These are phyloP conservation scores for Elachura formosa DNA, from an alignment of 2,113 vertebrate species.

Conservation along the genomic window DNA sequence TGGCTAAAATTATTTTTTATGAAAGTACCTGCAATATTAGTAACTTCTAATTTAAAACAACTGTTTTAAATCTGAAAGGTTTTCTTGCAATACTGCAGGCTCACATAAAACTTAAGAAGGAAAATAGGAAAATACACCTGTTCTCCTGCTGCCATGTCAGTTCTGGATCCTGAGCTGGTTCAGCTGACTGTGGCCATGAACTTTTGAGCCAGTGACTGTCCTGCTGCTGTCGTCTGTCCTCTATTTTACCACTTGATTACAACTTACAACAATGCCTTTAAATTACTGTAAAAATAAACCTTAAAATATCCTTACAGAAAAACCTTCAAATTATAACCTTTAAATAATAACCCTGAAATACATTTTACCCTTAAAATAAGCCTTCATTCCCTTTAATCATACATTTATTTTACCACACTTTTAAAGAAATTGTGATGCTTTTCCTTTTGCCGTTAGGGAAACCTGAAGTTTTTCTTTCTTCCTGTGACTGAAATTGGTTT, in stretches of 20 bases:
- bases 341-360: neutral
- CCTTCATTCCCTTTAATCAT: neutral
- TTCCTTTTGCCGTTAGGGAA: neutral
- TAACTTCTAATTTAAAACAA: neutral
- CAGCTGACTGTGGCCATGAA: accelerated
- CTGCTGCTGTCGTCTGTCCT: neutral
- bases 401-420: neutral
- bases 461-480: neutral
- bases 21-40: neutral
- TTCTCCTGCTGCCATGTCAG: neutral
- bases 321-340: neutral
- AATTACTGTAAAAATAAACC: neutral
- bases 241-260: neutral
- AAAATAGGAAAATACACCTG: neutral
- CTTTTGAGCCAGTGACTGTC: neutral
- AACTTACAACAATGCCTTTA: neutral
- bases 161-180: neutral
- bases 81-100: neutral
- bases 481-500: neutral
- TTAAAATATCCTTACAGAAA: neutral
- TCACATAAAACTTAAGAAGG: neutral
- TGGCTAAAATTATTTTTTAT: neutral
- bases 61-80: neutral
- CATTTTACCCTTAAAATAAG: neutral
- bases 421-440: neutral